Base-by-base conservation (phyloP, 2,797 vertebrate genomes). In the Linurgus olivaceus region DNA sequence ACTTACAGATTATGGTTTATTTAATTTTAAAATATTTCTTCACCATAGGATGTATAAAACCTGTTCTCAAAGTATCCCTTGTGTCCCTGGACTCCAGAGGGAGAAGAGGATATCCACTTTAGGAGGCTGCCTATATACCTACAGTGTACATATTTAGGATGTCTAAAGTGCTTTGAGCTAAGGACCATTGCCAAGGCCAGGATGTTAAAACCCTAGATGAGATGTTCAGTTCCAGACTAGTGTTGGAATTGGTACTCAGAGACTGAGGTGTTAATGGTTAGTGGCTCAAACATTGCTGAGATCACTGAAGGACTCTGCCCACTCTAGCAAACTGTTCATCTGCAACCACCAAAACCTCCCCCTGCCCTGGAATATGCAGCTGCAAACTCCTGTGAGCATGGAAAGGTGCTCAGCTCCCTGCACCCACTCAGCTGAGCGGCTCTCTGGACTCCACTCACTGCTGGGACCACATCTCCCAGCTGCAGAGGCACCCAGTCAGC, bases 351-450 rank as follows among this genome's bases (percentile, higher is more conserved):
- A 25, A 62, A 28, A 33, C 28, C 24, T 38, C 19, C 7, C 33
- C 33, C 11, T 51, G n/a, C n/a, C 24, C 45, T 29, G 6, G 2
- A 33, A 21, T 5, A 7, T 14, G 42, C 48, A 61, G 50, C 48
- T 48, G 35, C 33, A 42, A 44, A 7, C 55, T 44, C 26, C n/a
- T 88, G 63, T 29, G 59, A 55, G 20, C 50, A 18, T 3, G 19
- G 38, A n/a, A 48, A 65, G 13, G 11, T 75, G 33, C 67, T 88
- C 28, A 55, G 25, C 25, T 72, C 47, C 6, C 16, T 66, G 16
- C 3, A 3, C 14, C 25, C 62, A 70, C 44, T 7, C 18, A 58
- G 3, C 47, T 37, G 31, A 52, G 42, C 0, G 4, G 9, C 3
- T 35, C 38, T 45, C 29, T 44, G 4, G 1, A 14, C 25, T 66